Evolutionary conservation across 1,140 invertebrate species (phyloP), one percentile per base, ranked within the genome.

Genomic region (Bradynema listronoti): DNA sequence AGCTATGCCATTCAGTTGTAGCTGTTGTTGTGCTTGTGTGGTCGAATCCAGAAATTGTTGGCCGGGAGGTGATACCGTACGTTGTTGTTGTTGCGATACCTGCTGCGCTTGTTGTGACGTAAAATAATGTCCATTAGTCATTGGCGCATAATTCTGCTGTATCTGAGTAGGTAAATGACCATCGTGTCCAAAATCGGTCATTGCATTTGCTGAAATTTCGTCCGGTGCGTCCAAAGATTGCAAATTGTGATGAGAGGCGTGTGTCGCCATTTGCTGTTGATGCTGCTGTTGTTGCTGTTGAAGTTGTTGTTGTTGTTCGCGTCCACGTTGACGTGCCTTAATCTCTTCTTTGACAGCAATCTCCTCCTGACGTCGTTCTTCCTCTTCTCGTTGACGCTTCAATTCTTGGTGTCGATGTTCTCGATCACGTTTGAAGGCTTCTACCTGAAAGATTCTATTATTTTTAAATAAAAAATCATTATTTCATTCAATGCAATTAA

Each of bases 391-490:
- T 7, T 72, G 63, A 33, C 69, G 49, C 50, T 76, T 72, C 49
- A 72, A 36, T 49, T 77, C 74, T 14, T 58, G 46, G 11, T 68
- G 63, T 9, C 70, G 53, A 53, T 63, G 68, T 39, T 77, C 74
- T 7, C 74, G 66, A 45, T 77, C 74, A 30, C 75, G 56, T 59
- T 71, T 77, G 60, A 77, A 77, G 11, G 56, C 68, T 22, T 77
- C 75, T 2, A 75, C 66, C 67, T 70, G 22, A n/a, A 1, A 11
- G 14, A 2, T 4, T 6, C n/a, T n/a, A n/a, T n/a, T n/a, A n/a
- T n/a, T n/a, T n/a, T n/a, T n/a, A 19, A 16, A 14, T 19, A 22
- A 30, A 9, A 2, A 57, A n/a, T 24, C 1, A 16, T 39, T 29
- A 65, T 67, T n/a, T n/a, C n/a, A n/a, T 69, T 16, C 24, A n/a